phyloP scores from a whole-genome alignment of 2,888 invertebrate species.

The Agrotis exclamationis region DNA sequence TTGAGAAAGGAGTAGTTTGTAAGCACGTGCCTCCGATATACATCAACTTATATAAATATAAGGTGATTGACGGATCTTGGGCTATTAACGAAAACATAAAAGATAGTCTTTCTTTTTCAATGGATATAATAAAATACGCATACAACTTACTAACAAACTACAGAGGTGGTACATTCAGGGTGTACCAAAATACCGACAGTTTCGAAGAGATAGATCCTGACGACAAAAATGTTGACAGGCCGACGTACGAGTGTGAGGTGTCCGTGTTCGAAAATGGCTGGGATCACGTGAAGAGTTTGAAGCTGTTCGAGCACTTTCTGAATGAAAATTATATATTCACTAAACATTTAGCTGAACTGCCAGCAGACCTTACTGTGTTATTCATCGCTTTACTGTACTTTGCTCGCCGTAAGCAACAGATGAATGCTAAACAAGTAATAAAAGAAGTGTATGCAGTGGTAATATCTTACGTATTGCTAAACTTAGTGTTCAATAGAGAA shows the following conservation, averaged over 20 bases:
- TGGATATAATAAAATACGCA: conserved; percentile 73
- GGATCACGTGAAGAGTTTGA: conserved; percentile 48
- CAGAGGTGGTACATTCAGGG: conserved; percentile 19
- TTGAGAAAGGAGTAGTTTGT: conserved; percentile 56
- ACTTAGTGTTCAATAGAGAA: conserved; percentile 51
- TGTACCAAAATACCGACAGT: conserved; percentile 29
- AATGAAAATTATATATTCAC: conserved; percentile 44
- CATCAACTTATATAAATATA: conserved; percentile 52
- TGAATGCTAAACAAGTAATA: conserved; percentile 15
- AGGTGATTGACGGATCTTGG: conserved; percentile 30
- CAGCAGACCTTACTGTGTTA: conserved; percentile 66
- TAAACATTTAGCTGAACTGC: conserved; percentile 54
- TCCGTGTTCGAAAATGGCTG: conserved; percentile 75
- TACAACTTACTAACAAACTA: conserved; percentile 72
- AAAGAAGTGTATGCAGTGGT: conserved; percentile 66
- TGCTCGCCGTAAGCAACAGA: conserved; percentile 56
- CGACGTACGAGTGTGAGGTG: conserved; percentile 58
- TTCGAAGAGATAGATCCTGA: conserved; percentile 17
- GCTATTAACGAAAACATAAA: not conserved
- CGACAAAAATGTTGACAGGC: conserved; percentile 49
- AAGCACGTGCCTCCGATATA: conserved; percentile 42
- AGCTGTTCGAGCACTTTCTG: conserved; percentile 57
- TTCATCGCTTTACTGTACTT: conserved; percentile 71
- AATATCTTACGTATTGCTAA: conserved; percentile 68
- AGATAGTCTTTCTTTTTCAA: conserved; percentile 60